Evolutionary conservation across 2,888 invertebrate genomes (phyloP).

Genomic region (Lepidocyrtoides sp.): DNA sequence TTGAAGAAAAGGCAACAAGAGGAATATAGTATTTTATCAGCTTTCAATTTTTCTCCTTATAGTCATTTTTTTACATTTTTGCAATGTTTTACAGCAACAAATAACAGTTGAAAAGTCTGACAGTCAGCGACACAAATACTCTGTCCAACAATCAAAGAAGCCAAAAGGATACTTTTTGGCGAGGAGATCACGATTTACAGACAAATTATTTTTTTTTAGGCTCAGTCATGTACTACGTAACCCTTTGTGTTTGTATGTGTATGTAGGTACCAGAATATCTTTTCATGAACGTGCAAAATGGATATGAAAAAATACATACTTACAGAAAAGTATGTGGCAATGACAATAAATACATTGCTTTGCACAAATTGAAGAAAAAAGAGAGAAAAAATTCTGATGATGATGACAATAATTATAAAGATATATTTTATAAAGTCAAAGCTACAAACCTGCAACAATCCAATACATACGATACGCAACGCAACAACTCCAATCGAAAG

Average conservation of each 20-base stretch:
- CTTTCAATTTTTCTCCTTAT: conserved; percentile 7
- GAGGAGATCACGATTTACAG: conserved; percentile 67
- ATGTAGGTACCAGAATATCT: background rate
- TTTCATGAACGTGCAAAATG: conserved; percentile 16
- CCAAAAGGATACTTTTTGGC: conserved; percentile 39
- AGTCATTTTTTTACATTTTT: too few species aligned
- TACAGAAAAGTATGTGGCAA: conserved; percentile 2
- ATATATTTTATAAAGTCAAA: conserved; percentile 9
- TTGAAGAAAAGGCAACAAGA: conserved; percentile 45
- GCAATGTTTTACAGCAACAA: conserved; percentile 9
- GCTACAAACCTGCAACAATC: conserved; percentile 56
- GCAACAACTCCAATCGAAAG: conserved; percentile 40
- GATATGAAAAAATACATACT: background rate
- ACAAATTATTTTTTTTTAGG: conserved; percentile 48
- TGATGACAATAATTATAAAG: conserved; percentile 9
- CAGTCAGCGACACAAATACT: conserved; percentile 19
- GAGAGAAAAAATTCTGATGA: background rate
- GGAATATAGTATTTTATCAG: background rate
- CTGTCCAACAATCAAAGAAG: conserved; percentile 9
- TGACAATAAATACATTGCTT: conserved; percentile 10
- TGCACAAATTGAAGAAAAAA: conserved; percentile 26
- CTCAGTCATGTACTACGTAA: conserved; percentile 28
- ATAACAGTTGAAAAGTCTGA: background rate
- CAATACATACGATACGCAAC: too few species aligned
- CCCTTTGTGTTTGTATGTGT: background rate